Conservation (phyloP, 2,797 vertebrate genomes). For the Oophaga sylvatica region DNA sequence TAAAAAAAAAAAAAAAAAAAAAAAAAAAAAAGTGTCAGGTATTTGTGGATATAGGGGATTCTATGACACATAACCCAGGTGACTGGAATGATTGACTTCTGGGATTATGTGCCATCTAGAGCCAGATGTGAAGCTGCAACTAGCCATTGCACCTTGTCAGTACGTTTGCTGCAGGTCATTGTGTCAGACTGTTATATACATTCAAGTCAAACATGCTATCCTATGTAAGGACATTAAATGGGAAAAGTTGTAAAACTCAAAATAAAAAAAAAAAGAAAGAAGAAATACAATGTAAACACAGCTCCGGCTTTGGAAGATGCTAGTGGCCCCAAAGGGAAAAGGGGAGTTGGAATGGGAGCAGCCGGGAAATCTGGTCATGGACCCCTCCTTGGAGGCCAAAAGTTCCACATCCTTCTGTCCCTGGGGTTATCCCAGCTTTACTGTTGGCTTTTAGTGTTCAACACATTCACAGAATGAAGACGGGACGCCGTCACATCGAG, state of each 20-base stretch:
- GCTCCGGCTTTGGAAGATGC: constrained; percentile 46
- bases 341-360: constrained; percentile 64
- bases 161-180: constrained; percentile 4
- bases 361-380: constrained; percentile 58
- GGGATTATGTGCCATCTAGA: neutral
- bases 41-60: neutral
- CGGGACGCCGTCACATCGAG: constrained; percentile 65
- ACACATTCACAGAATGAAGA: constrained; percentile 93
- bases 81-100: neutral
- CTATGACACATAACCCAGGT: neutral
- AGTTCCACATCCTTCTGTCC: constrained; percentile 53
- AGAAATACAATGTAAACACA: constrained; percentile 42
- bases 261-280: neutral
- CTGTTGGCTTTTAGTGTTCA: constrained; percentile 75
- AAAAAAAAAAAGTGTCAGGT: neutral
- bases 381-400: constrained; percentile 50
- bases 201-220: constrained; percentile 61
- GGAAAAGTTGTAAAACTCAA: constrained; percentile 43
- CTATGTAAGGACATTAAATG: constrained; percentile 43
- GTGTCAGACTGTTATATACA: constrained; percentile 33
- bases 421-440: constrained; percentile 75
- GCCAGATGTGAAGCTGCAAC: neutral
- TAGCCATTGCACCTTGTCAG: neutral
- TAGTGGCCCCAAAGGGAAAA: constrained; percentile 53
- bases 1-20: no score